Base-by-base conservation (phyloP, 2,113 vertebrate genomes). In the Megaceryle torquata region DNA sequence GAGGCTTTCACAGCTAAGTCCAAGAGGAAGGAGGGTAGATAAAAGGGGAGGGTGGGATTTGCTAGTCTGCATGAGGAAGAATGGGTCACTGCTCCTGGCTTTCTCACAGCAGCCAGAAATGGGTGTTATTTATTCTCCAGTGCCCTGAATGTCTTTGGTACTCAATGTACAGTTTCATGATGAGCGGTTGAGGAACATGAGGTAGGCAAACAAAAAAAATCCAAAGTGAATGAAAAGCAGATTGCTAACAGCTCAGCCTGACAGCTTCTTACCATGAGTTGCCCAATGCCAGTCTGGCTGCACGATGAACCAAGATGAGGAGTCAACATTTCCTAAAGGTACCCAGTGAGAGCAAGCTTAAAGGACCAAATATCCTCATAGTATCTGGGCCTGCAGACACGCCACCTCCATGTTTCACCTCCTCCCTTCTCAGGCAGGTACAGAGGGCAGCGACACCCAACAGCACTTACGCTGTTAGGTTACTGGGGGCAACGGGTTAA, bases 401-500 rank as follows among this genome's bases (percentile, higher is more conserved):
- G 0, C 25, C 70, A n/a, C 60, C 33, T 67, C 53, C 43, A 5
- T 3, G 0, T 28, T 16, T 17, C 61, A 13, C 43, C 35, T 61
- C 82, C 71, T 82, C 53, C 44, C 35, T 24, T 6, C 81, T 53
- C 16, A 20, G 61, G 59, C 41, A 22, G 79, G 59, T 5, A 11
- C 33, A 8, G 70, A 71, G 46, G 43, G 29, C 79, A 89, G 60
- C 1, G 5, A 31, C 69, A 56, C 9, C 31, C 70, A 19, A 3
- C 41, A 79, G 71, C 50, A 10, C 29, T 13, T 37, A 33, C 15
- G 65, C 6, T 44, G 2, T 1, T 2, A 13, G 29, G 22, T 37
- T 10, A 1, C 3, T 0, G 33, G 56, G 19, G 54, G 4, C 39
- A 28, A 6, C 0, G 1, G 29, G 31, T 3, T 12, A 67, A 17